A percentile compares a stretch with the other conserved stretches of the same genome.
phyloP scores from a whole-genome alignment of 1,140 invertebrate genomes.

The Macrostomum lignano region DNA sequence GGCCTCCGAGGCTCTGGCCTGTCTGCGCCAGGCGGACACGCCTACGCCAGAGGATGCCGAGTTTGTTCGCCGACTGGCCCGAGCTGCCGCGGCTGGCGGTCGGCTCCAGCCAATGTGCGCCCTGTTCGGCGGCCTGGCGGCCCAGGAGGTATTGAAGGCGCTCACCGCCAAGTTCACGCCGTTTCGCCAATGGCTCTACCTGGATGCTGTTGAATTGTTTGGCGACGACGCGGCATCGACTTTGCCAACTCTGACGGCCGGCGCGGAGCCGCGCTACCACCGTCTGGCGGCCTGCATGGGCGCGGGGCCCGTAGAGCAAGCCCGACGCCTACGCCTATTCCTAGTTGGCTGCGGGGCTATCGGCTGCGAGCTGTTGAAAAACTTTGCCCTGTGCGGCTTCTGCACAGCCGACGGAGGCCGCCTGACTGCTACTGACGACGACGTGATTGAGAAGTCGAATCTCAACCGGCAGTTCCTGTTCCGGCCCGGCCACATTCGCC shows the following conservation, averaged over 20 bases:
- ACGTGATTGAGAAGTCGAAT: conserved; percentile 92
- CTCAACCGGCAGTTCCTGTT: conserved; percentile 94
- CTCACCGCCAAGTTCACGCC: conserved; percentile 27
- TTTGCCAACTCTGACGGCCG: too few species aligned
- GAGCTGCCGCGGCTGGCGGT: too few species aligned
- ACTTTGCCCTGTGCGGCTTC: conserved; percentile 87
- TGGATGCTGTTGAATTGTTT: too few species aligned
- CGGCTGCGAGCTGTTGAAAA: conserved; percentile 90
- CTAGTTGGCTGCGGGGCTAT: conserved; percentile 68
- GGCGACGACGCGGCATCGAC: too few species aligned
- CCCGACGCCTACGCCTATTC: too few species aligned
- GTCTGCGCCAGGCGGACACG: too few species aligned
- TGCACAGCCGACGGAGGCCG: conserved; percentile 30
- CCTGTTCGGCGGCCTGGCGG: conserved; percentile 20
- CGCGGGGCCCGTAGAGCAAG: too few species aligned
- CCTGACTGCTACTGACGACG: conserved; percentile 83
- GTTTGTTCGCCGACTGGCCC: too few species aligned
- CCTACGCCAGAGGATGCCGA: too few species aligned
- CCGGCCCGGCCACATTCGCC: conserved; percentile 55
- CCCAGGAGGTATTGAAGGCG: conserved; percentile 33
- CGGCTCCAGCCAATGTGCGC: conserved; percentile 24
- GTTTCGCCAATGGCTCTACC: conserved; percentile 25
- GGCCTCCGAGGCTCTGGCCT: too few species aligned
- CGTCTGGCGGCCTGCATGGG: too few species aligned
- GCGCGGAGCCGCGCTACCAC: too few species aligned